Evolutionary conservation across 2,888 invertebrate genomes (phyloP).

Genomic region (Liodrosophila aerea): DNA sequence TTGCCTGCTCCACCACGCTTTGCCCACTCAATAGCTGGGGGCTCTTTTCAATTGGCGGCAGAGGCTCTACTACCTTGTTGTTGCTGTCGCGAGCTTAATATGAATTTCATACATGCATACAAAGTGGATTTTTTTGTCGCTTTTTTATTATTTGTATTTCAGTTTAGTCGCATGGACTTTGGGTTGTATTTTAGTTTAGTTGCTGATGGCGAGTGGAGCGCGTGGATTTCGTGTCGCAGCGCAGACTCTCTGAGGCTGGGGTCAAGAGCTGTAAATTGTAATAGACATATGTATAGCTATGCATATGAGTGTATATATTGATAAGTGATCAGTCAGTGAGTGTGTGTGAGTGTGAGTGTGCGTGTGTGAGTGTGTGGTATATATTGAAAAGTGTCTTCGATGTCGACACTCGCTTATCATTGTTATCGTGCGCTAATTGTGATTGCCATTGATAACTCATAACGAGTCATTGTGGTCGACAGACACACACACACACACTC

Average conservation of each 20-base stretch:
- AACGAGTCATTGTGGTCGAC: no score
- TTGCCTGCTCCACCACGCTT: constrained; percentile 32
- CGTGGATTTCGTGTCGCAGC: constrained; percentile 58
- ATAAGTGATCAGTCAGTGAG: background rate
- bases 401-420: constrained; percentile 24
- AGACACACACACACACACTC: no score
- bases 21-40: constrained; percentile 69
- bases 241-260: constrained; percentile 43
- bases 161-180: constrained; percentile 67
- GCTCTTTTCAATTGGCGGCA: constrained; percentile 70
- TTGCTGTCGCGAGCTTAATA: constrained; percentile 62
- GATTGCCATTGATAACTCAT: constrained; percentile 29
- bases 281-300: no score
- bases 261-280: no score
- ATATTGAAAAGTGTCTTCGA: constrained; percentile 3
- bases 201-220: constrained; percentile 68
- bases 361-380: background rate
- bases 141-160: constrained; percentile 48
- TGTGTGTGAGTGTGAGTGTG: constrained; percentile 2
- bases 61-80: constrained; percentile 23
- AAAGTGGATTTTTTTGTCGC: constrained; percentile 60
- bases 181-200: constrained; percentile 72
- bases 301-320: constrained; percentile 2
- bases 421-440: constrained; percentile 23
- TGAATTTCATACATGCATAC: constrained; percentile 73